Conservation (phyloP, 2,888 invertebrate genomes). For the Cyrtodaria siliqua region DNA sequence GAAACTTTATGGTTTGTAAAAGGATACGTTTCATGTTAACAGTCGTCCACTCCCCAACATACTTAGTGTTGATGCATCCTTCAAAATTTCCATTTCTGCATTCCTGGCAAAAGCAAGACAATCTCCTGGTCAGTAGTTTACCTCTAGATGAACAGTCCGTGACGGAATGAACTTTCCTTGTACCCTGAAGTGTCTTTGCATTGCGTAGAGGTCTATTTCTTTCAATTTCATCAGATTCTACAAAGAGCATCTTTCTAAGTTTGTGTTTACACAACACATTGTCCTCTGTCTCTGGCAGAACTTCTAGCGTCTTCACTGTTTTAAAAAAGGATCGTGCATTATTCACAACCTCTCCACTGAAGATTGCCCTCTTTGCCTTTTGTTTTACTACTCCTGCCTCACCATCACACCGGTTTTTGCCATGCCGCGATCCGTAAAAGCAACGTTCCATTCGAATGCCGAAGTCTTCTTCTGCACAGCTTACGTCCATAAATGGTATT, state of each 20-base stretch:
- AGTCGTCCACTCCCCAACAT: slow-evolving; percentile 10
- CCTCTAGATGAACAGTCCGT: slow-evolving; percentile 18
- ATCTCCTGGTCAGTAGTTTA: slow-evolving; percentile 24
- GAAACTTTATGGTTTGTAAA: too few relatives aligned
- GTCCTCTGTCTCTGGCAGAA: too few relatives aligned
- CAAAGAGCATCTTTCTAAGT: slow-evolving; percentile 13
- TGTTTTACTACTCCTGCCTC: slow-evolving; percentile 43
- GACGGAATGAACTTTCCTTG: slow-evolving; percentile 27
- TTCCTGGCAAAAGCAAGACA: slow-evolving; percentile 23
- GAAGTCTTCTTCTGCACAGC: slow-evolving; percentile 19
- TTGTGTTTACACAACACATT: slow-evolving; percentile 24
- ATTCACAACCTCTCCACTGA: slow-evolving; percentile 22
- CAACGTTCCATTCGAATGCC: slow-evolving; percentile 20
- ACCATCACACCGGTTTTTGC: slow-evolving; percentile 50
- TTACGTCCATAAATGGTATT: slow-evolving; percentile 35
- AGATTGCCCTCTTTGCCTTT: slow-evolving; percentile 23
- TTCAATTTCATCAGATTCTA: slow-evolving; percentile 9
- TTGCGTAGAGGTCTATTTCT: slow-evolving; percentile 1
- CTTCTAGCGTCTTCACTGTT: not conserved
- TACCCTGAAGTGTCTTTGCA: slow-evolving; percentile 13
- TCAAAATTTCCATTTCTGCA: slow-evolving; percentile 5
- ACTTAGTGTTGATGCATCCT: not conserved
- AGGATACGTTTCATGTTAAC: slow-evolving; percentile 15
- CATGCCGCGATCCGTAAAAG: slow-evolving; percentile 46
- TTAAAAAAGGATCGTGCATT: not conserved